A percentile compares a stretch with the other conserved stretches of the same genome.
These are phyloP conservation scores for Cladopsammia gracilis DNA, from an alignment of 64 coral and sea anemone genomes.

Conservation along the genomic window DNA sequence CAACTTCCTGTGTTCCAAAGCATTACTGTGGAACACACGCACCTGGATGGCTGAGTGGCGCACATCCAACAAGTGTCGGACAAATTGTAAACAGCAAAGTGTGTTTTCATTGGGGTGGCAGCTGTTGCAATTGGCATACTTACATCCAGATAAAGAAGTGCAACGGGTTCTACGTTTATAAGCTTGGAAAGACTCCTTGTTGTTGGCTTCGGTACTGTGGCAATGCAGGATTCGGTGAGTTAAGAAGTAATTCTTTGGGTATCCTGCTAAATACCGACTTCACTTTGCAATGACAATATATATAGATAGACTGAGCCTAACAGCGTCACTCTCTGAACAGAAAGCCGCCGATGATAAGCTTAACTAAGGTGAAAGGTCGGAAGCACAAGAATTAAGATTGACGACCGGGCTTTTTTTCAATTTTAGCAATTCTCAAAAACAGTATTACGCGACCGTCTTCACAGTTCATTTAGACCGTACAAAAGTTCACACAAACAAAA, in stretches of 20 bases:
- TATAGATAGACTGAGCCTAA: too few species aligned
- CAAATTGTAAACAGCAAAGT: slow-evolving; percentile 19
- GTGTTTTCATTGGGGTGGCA: slow-evolving; percentile 38
- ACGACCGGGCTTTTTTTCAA: too few species aligned
- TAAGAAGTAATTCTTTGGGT: not conserved
- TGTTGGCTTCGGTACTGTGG: slow-evolving; percentile 55
- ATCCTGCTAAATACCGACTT: too few species aligned
- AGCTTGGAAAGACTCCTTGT: slow-evolving; percentile 1
- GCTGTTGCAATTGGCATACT: slow-evolving; percentile 22
- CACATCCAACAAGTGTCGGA: slow-evolving; percentile 34
- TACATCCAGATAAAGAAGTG: slow-evolving; percentile 28
- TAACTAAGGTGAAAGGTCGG: too few species aligned
- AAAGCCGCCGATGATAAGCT: too few species aligned
- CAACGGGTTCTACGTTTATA: slow-evolving; percentile 55
- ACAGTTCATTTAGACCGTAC: too few species aligned
- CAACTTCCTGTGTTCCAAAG: slow-evolving; percentile 36
- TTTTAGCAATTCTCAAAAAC: too few species aligned
- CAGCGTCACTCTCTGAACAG: too few species aligned
- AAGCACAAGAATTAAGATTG: too few species aligned
- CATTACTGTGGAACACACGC: slow-evolving; percentile 57
- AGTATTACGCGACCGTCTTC: too few species aligned
- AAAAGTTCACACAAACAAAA: too few species aligned
- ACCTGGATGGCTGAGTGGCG: slow-evolving; percentile 44
- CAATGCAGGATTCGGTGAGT: slow-evolving; percentile 45
- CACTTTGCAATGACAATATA: too few species aligned